Evolutionary conservation across 2,113 vertebrate species (phyloP), one percentile per base, ranked within the genome.

Genomic region (Psittacula cyanocephala): DNA sequence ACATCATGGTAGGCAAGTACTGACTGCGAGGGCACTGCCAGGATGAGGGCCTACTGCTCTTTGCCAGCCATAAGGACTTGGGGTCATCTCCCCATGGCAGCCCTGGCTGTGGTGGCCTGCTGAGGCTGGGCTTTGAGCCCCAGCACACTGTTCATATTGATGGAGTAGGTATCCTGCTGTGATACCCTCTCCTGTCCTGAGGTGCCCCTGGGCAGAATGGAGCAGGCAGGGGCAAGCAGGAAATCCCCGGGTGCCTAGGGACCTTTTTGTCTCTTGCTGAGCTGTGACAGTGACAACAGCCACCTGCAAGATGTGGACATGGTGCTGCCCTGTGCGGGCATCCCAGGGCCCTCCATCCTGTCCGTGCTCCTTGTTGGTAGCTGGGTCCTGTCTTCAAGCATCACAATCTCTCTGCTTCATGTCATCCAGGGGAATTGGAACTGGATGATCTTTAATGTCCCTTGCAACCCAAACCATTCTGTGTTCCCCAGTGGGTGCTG

Each of bases 401-500:
- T 92, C 31, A 44, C 0, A 0, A 33, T 87, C 64, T 22, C 46
- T 90, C 69, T 85, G 74, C 62, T 91, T 41, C 95, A 25, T 46
- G 74, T 96, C 49, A 60, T 82, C 2, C 33, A 35, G 13, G 57
- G 57, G 57, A 1, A 23, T 24, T 35, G 33, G 9, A 24, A 59
- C 57, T n/a, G 57, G 22, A 59, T 35, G 33, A 15, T 59, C 13
- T 35, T 59, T 35, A 35, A 24, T 59, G 57, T 59, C 57, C 22
- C 33, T 59, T 59, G 33, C 33, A 24, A 59, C 33, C 33, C 13
- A 59, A 59, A 59, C 57, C 22, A 35, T 59, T 59, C 57, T 59
- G 22, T 59, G 57, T 35, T 59, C 79, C 92, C 6, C 96, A 99
- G 99, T 99, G 99, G 99, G 99, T 99, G 91, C 96, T 99, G 97